Evolutionary conservation across 1,140 invertebrate genomes (phyloP), one percentile per base, ranked within the genome.

Genomic region (Holcopasites calliopsidis): DNA sequence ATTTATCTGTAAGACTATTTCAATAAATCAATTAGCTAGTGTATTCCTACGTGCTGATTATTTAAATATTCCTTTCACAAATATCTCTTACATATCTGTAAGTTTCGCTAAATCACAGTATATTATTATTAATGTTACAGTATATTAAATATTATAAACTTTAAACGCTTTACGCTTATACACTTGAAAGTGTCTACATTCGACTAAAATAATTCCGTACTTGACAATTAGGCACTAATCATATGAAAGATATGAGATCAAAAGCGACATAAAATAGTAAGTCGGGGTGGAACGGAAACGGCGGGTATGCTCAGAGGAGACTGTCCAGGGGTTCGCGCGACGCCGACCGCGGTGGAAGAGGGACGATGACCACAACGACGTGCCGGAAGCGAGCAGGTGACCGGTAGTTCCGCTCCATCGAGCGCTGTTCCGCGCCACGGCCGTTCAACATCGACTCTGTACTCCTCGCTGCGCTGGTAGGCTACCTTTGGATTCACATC

Each of bases 371-470:
- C 84, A 80, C 81, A 84, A 82, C 78, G 77, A 85, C 85, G 87
- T 90, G 90, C 90, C 90, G 90, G 90, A 91, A 91, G 88, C 88
- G 87, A 91, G 87, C 90, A 92, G 90, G 90, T 91, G 91, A 91
- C 90, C 89, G 88, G 90, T 89, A 90, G 91, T 91, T 92, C 90
- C 89, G 88, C 91, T 90, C 88, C 85, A 91, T 91, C 90, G 91
- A 89, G 81, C 84, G 77, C 89, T 91, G 91, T 91, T 91, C 89
- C 90, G 90, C 90, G 88, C 88, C 87, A 91, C 76, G 87, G 85
- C 88, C 83, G 83, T 78, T 88, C 87, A 88, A 91, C 90, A 92
- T 92, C 90, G 88, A 50, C 68, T 79, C 64, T 33, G 60, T 60
- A 84, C 86, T 87, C 79, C 82, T 85, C 79, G 83, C 72, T 84